These are phyloP conservation scores for Acronicta aceris DNA, from an alignment of 2,888 invertebrate species.

Conservation along the genomic window DNA sequence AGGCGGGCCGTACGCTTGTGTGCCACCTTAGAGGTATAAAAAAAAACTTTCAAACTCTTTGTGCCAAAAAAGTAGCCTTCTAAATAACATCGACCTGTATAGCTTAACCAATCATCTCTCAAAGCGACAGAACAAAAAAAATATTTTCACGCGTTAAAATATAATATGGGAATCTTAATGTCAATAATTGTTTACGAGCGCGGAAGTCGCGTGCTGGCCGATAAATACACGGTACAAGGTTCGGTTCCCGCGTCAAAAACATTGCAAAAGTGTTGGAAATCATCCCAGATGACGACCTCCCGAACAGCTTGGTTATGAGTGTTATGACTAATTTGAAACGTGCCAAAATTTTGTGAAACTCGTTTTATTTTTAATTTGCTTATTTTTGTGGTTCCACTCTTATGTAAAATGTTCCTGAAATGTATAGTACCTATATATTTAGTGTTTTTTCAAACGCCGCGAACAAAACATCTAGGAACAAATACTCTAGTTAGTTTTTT, in stretches of 20 bases:
- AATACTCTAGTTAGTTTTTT: no score
- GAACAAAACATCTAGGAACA: no score
- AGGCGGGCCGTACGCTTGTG: no score
- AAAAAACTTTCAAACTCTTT: no score
- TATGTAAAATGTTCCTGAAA: neutral
- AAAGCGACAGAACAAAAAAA: slow-evolving; percentile 31
- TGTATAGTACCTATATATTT: no score
- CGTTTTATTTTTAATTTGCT: slow-evolving; percentile 17
- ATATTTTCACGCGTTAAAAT: slow-evolving; percentile 59
- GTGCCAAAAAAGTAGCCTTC: no score
- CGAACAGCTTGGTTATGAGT: slow-evolving; percentile 59
- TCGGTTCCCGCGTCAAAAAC: slow-evolving; percentile 61
- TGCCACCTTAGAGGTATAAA: no score
- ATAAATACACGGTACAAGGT: slow-evolving; percentile 63
- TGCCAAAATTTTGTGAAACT: slow-evolving; percentile 46
- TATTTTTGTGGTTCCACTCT: slow-evolving; percentile 25
- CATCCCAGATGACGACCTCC: slow-evolving; percentile 56
- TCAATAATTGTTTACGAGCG: slow-evolving; percentile 67
- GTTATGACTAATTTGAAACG: slow-evolving; percentile 61
- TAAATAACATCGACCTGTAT: slow-evolving; percentile 14
- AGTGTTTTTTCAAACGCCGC: no score
- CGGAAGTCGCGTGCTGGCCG: slow-evolving; percentile 78
- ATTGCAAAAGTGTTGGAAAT: slow-evolving; percentile 57
- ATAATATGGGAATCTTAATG: slow-evolving; percentile 55
- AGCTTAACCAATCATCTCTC: slow-evolving; percentile 16